Evolutionary conservation across 2,888 invertebrate species (phyloP), one percentile per base, ranked within the genome.

Genomic region (Apotomis capreana): DNA sequence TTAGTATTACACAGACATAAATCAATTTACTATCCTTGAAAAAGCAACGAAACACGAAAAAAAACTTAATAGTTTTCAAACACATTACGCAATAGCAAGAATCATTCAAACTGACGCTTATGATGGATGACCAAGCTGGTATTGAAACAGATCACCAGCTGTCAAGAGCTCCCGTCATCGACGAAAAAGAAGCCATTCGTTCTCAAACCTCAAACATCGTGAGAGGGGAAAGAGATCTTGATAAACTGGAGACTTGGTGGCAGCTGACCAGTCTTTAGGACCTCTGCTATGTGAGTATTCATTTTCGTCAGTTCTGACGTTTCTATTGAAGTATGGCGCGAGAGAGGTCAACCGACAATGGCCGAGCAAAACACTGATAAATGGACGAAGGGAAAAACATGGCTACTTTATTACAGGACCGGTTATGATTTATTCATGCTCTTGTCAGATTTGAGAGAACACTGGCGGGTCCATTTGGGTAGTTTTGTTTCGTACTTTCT

Each of bases 381-480:
- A 92, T 90, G 91, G 87, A 84, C 83, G 84, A 82, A 80, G 83
- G 88, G 88, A 91, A 90, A 91, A 90, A 90, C 90, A 90, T 86
- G 85, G 90, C 91, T 89, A 91, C 92, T 92, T 92, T 92, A 92
- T 92, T 91, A 91, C 88, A 87, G 84, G 85, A 85, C 87, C 83
- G 84, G 86, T 86, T 88, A 90, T 92, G 92, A 92, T 92, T 92
- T 92, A 92, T 92, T 91, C 89, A 91, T 89, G 84, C 83, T 84
- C 85, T 85, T 90, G 90, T 89, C 89, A 86, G 89, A 85, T 89
- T 88, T 88, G 87, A 88, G 81, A 86, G 86, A 61, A 71, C 68
- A 63, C 63, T 68, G 74, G 86, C 80, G 78, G 83, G 87, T 89
- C 84, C 87, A 84, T 83, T 88, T 84, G 82, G 86, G 79, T 77